Conservation (phyloP, 2,113 vertebrate genomes). For the Rostratula benghalensis region DNA sequence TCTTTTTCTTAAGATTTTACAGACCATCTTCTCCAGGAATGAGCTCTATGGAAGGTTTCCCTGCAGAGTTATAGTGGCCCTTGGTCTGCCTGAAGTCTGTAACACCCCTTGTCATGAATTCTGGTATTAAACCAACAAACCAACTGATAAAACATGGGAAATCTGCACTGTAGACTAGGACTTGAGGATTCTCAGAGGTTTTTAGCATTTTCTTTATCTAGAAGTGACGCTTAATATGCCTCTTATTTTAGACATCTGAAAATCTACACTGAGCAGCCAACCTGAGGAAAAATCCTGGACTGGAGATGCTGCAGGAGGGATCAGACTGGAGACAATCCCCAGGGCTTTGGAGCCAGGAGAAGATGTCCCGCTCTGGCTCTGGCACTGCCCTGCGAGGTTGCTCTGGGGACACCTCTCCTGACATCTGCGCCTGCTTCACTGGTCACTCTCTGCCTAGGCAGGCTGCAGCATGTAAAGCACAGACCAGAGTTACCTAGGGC, state of each 20-base stretch:
- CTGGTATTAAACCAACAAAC: not conserved
- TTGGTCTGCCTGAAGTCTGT: not conserved
- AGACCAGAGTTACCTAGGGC: not conserved
- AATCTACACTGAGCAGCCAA: fast-evolving
- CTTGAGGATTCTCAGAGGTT: not conserved
- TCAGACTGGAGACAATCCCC: not conserved
- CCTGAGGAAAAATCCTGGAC: not conserved
- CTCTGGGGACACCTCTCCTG: not conserved
- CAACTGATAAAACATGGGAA: not conserved
- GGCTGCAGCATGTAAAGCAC: not conserved
- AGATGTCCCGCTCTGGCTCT: fast-evolving
- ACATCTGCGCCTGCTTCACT: not conserved
- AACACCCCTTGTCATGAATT: not conserved
- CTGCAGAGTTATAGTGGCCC: not conserved
- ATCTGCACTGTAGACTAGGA: not conserved
- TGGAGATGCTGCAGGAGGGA: not conserved
- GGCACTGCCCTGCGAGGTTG: not conserved
- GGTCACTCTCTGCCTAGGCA: not conserved
- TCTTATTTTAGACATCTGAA: not conserved
- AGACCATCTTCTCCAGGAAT: not conserved
- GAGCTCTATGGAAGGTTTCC: not conserved
- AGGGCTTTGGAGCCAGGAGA: not conserved
- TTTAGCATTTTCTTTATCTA: not conserved
- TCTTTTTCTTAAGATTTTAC: not conserved
- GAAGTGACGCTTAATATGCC: not conserved